Conservation (phyloP, 2,797 vertebrate genomes). For the Crocidura indochinensis region DNA sequence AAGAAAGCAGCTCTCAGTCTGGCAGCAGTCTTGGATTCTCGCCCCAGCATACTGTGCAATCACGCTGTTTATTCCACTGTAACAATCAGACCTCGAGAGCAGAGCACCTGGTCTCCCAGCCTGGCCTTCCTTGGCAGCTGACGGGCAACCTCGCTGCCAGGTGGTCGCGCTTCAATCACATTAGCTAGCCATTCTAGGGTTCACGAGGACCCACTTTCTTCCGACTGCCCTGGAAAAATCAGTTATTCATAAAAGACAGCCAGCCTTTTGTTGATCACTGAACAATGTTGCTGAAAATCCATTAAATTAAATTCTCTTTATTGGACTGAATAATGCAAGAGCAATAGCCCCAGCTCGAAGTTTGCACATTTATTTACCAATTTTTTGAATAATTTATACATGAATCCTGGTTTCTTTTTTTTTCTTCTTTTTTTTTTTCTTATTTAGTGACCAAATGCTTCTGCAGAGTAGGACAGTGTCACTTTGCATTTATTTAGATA, state of each 20-base stretch:
- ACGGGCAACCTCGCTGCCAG: constrained; percentile 95
- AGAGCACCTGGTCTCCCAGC: constrained; percentile 96
- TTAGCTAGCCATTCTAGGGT: constrained; percentile 95
- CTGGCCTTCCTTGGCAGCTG: constrained; percentile 95
- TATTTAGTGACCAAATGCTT: constrained; percentile 81
- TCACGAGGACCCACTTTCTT: constrained; percentile 93
- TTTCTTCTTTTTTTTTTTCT: background rate
- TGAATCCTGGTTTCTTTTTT: constrained; percentile 65
- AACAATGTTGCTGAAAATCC: constrained; percentile 94
- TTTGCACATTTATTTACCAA: constrained; percentile 67
- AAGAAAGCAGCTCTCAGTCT: constrained; percentile 91
- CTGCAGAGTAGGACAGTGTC: constrained; percentile 56
- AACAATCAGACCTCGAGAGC: constrained; percentile 94
- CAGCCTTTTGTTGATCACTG: constrained; percentile 91
- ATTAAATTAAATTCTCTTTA: constrained; percentile 91
- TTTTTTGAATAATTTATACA: constrained; percentile 81
- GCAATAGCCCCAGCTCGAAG: constrained; percentile 77
- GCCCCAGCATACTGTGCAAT: constrained; percentile 94
- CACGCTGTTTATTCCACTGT: constrained; percentile 95
- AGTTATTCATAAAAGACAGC: constrained; percentile 92
- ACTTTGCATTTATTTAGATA: constrained; percentile 77
- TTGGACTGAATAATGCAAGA: constrained; percentile 81
- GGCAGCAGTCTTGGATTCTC: constrained; percentile 93
- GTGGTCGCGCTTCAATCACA: constrained; percentile 96
- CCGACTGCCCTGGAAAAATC: constrained; percentile 90